Base-by-base conservation (phyloP, 2,113 vertebrate genomes). In the Anoura caudifer region DNA sequence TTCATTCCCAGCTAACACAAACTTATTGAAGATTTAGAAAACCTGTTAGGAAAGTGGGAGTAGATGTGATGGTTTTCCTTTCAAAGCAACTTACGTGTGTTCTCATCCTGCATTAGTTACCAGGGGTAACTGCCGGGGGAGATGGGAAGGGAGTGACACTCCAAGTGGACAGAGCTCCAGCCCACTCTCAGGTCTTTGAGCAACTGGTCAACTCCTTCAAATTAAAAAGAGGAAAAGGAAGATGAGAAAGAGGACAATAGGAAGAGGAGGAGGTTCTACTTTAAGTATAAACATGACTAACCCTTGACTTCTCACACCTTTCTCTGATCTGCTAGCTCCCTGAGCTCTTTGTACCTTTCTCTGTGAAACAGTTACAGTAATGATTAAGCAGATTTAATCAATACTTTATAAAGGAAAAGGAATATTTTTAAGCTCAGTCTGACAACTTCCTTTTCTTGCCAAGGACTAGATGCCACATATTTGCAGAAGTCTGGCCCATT, bases 1-100 rank as follows among this genome's bases (percentile, higher is more conserved):
- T 95, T 88, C 88, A 95, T 97, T 98, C 77, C 88, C 77, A 86
- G 90, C 67, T 93, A 95, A 96, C 93, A 96, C 91, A 97, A 95
- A 97, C 82, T 79, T 91, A 95, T 22, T 43, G 91, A 86, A 73
- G 95, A 95, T 70, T n/a, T 95, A 80, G 94, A 90, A 33, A 98
- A 65, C 31, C 70, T 97, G 92, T 22, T 69, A 95, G 70, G 81
- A 95, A 97, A 97, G 82, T 95, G 79, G 95, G 75, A 31, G 82
- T 69, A 72, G 31, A 72, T 28, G 16, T 0, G 36, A 82, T 43
- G 56, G 26, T 33, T 91, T 36, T 96, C 15, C 85, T 95, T 77
- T 89, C 19, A 94, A 82, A 67, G 50, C 28, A 73, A 9, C 33
- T 77, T 95, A 4, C 19, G 45, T 93, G 45, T 61, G 56, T 82